Evolutionary conservation across 2,888 invertebrate species (phyloP), one percentile per base, ranked within the genome.

Genomic region (Autographa gamma): DNA sequence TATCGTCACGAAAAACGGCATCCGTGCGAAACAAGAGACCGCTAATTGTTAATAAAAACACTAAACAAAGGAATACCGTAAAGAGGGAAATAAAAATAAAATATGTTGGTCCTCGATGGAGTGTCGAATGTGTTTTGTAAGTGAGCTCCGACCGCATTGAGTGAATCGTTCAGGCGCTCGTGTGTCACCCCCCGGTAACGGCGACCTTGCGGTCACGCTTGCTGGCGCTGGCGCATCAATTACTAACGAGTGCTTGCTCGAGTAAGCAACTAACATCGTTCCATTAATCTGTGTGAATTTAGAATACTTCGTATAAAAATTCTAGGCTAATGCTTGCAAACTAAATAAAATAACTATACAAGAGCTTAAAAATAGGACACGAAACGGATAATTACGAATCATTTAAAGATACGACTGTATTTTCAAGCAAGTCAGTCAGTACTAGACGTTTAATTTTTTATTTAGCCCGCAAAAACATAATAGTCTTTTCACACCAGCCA

Each of bases 141-240:
- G 60, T 69, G 54, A 52, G 59, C 43, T 72, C 70, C 48, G 59
- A 72, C 82, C 80, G 76, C 86, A 83, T 67, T 86, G 83, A 88
- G 76, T 88, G 82, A 88, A 83, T 76, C 71, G 68, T 72, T 81
- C 78, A 80, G 69, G 71, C 76, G 71, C 72, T 79, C 71, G 65
- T 80, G 85, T 85, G 86, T 83, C 86, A 87, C 84, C 81, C 81
- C 75, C 67, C 76, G 64, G 69, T 78, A 79, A 77, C 77, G 81
- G 66, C 71, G 89, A 84, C 90, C 90, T 90, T 88, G 88, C 78
- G 87, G 87, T 88, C 86, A 84, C 86, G 85, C 86, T 74, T 69
- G 52, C 41, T 72, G 38, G 76, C 85, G 80, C 74, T 56, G 63
- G 81, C 78, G 87, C 85, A 87, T 81, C 79, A 76, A 81, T 81